These are phyloP conservation scores for Dissostichus mawsoni DNA, from an alignment of 2,113 vertebrate genomes.

Conservation along the genomic window DNA sequence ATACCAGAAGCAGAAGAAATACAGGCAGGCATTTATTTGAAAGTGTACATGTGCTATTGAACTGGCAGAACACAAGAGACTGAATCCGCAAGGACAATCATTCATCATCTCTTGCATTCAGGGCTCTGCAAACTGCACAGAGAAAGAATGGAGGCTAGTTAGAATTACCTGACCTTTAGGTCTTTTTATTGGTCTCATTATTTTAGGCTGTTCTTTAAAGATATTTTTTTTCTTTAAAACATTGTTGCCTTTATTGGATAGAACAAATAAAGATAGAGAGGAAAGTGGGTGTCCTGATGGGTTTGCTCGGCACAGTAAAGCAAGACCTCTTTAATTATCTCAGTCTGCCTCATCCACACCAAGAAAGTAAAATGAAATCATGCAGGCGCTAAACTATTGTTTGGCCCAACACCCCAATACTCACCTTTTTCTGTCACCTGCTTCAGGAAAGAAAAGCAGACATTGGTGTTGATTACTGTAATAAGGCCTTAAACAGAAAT, in stretches of 20 bases:
- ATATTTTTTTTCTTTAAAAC: too few species aligned
- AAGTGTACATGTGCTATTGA: not conserved
- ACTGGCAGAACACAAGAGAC: not conserved
- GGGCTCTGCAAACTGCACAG: too few species aligned
- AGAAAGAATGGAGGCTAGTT: too few species aligned
- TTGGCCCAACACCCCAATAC: not conserved
- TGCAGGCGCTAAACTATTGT: conserved; percentile 42
- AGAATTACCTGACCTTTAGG: too few species aligned
- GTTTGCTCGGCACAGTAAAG: conserved; percentile 48
- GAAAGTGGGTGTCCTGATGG: conserved; percentile 13
- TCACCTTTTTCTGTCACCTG: conserved; percentile 2
- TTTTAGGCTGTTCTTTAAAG: too few species aligned
- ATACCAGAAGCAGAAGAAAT: not conserved
- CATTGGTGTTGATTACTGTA: conserved; percentile 12
- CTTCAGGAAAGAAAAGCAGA: conserved; percentile 1
- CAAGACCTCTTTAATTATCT: conserved; percentile 66
- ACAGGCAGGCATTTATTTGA: not conserved
- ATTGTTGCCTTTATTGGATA: too few species aligned
- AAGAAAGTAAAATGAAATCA: conserved; percentile 53
- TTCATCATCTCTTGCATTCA: not conserved
- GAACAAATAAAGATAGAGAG: too few species aligned
- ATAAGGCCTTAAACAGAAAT: conserved; percentile 3
- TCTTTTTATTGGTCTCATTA: too few species aligned
- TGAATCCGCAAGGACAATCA: not conserved
- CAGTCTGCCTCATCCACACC: conserved; percentile 58